Evolutionary conservation across 2,888 invertebrate genomes (phyloP), one percentile per base, ranked within the genome.

Genomic region (Gandaritis pyraliata): DNA sequence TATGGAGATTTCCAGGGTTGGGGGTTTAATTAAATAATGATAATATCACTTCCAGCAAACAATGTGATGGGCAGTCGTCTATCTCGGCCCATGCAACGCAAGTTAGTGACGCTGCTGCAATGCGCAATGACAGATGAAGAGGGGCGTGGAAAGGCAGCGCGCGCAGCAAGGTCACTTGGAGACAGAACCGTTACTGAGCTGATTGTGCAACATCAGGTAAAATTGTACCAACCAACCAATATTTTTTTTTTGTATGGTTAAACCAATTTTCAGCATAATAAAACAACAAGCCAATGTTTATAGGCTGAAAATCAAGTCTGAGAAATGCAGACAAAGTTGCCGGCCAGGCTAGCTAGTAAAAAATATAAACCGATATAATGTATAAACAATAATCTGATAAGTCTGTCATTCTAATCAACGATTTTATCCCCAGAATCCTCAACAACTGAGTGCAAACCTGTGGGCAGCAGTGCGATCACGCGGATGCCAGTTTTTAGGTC

Each of bases 401-500:
- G n/a, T n/a, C n/a, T 4, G 23, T 23, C 23, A 23, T 3, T 23
- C 23, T 23, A 33, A 33, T 5, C 0, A 10, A 33, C 10, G 10
- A 33, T 33, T 11, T 48, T 48, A 1, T 10, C 33, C 13, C 41
- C 69, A 99, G 93, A 98, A 98, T 90, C 97, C 98, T 0, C 98
- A 98, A 81, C 98, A 99, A 85, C 90, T 99, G 50, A 94, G 94
- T 61, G 97, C 98, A 7, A 98, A 98, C 86, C 90, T 99, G 46
- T 99, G 99, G 99, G 98, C 98, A 45, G 98, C 99, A 29, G 98
- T 99, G 10, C 93, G 99, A 48, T 97, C 98, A 0, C 94, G 99
- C 59, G 99, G 99, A 52, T 99, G 99, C 81, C 99, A 99, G 90
- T 99, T 99, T 91, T 94, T 99, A 33, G 99, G 99, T 7, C 99